Conservation (phyloP, 1,140 invertebrate genomes). For the Hylaeus anthracinus region DNA sequence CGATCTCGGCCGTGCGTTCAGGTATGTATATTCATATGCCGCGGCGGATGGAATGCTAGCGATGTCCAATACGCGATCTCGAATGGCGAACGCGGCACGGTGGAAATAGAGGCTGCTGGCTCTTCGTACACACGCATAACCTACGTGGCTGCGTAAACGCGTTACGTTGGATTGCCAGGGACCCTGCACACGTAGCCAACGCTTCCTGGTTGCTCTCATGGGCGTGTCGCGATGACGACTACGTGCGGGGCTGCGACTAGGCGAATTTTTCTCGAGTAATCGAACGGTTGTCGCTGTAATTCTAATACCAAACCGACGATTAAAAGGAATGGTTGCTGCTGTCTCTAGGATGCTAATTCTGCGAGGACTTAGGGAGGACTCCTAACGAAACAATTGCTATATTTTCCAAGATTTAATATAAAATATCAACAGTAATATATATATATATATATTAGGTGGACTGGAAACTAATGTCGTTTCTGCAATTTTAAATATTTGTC, state of each 20-base stretch:
- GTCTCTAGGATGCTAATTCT: too few relatives aligned
- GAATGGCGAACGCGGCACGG: slow-evolving; percentile 23
- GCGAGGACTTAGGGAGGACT: too few relatives aligned
- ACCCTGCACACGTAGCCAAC: slow-evolving; percentile 10
- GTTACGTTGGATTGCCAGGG: background rate
- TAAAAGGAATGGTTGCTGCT: too few relatives aligned
- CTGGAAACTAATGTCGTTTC: too few relatives aligned
- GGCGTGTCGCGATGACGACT: slow-evolving; percentile 59
- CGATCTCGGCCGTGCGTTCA: slow-evolving; percentile 10
- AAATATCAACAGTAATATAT: too few relatives aligned
- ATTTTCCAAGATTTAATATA: too few relatives aligned
- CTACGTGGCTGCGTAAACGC: slow-evolving; percentile 8
- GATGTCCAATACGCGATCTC: slow-evolving; percentile 49
- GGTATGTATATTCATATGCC: background rate
- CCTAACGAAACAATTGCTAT: too few relatives aligned
- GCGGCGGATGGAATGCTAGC: slow-evolving; percentile 46
- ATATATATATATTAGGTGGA: too few relatives aligned
- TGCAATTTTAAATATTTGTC: too few relatives aligned
- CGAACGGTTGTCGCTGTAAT: too few relatives aligned
- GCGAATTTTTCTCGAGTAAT: too few relatives aligned
- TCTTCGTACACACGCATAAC: background rate
- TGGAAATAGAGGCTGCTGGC: slow-evolving; percentile 10
- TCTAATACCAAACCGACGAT: too few relatives aligned
- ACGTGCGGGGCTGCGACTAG: background rate
- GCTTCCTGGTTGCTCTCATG: slow-evolving; percentile 65